These are phyloP conservation scores for Chrysina gloriosa DNA, from an alignment of 2,888 invertebrate species.

Conservation along the genomic window DNA sequence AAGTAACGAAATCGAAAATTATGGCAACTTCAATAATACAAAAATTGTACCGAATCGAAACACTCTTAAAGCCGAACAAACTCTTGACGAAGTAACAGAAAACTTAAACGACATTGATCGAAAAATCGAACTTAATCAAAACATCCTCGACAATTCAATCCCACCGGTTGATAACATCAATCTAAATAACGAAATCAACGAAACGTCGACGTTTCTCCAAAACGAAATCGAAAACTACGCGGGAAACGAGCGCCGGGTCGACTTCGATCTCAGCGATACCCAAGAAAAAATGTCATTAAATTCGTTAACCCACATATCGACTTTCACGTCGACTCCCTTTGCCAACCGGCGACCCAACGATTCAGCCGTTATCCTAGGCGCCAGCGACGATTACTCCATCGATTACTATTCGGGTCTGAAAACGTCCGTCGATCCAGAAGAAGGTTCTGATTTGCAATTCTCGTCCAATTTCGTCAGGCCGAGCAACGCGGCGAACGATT, in stretches of 20 bases:
- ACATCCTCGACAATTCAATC: too few relatives aligned
- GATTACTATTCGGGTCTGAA: slow-evolving; percentile 68
- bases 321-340: slow-evolving; percentile 55
- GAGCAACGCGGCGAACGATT: slow-evolving; percentile 46
- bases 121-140: too few relatives aligned
- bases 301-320: slow-evolving; percentile 56
- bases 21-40: neutral
- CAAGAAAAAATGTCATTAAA: slow-evolving; percentile 58
- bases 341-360: slow-evolving; percentile 51
- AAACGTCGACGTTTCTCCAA: slow-evolving; percentile 31
- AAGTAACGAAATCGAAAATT: neutral
- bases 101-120: too few relatives aligned
- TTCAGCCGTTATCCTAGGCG: slow-evolving; percentile 70
- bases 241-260: slow-evolving; percentile 30
- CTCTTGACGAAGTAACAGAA: too few relatives aligned
- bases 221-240: slow-evolving; percentile 37
- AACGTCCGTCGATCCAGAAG: slow-evolving; percentile 65
- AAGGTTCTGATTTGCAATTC: slow-evolving; percentile 68
- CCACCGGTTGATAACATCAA: too few relatives aligned
- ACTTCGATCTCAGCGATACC: slow-evolving; percentile 57
- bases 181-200: neutral
- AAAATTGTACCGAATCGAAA: too few relatives aligned
- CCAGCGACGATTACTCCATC: slow-evolving; percentile 69
- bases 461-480: slow-evolving; percentile 69
- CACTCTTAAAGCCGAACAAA: too few relatives aligned